Conservation (phyloP, 2,113 vertebrate species). For the Hepsetus odoe region DNA sequence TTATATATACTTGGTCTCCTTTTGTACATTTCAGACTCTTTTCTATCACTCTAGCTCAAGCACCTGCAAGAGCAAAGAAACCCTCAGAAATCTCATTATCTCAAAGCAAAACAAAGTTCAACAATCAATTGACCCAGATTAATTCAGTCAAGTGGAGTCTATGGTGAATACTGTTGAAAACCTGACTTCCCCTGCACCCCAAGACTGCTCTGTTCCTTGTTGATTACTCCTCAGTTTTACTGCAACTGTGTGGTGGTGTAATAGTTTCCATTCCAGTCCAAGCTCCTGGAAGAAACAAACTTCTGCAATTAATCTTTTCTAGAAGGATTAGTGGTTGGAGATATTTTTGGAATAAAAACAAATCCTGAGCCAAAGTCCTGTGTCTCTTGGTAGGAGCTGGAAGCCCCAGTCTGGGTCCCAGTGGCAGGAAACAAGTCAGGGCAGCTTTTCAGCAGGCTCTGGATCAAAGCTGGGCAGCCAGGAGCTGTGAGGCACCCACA, state of each 20-base stretch:
- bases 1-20: not conserved
- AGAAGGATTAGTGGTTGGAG: not conserved
- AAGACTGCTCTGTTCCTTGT: not conserved
- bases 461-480: conserved; percentile 42
- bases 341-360: not conserved
- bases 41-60: not conserved
- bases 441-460: conserved; percentile 4
- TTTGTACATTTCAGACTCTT: not conserved
- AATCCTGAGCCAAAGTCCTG: conserved; percentile 4
- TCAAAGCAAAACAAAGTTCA: not conserved
- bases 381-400: conserved; percentile 4
- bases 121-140: not conserved
- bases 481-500: conserved; percentile 13
- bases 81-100: not conserved
- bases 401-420: conserved; percentile 7
- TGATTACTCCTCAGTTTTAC: not conserved
- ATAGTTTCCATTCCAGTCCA: not conserved
- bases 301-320: not conserved
- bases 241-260: not conserved
- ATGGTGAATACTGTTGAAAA: not conserved
- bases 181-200: not conserved
- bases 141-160: not conserved
- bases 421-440: conserved; percentile 25
- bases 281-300: not conserved
- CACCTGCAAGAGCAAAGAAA: not conserved